These are phyloP conservation scores for Cabera pusaria DNA, from an alignment of 2,888 invertebrate genomes.

Conservation along the genomic window DNA sequence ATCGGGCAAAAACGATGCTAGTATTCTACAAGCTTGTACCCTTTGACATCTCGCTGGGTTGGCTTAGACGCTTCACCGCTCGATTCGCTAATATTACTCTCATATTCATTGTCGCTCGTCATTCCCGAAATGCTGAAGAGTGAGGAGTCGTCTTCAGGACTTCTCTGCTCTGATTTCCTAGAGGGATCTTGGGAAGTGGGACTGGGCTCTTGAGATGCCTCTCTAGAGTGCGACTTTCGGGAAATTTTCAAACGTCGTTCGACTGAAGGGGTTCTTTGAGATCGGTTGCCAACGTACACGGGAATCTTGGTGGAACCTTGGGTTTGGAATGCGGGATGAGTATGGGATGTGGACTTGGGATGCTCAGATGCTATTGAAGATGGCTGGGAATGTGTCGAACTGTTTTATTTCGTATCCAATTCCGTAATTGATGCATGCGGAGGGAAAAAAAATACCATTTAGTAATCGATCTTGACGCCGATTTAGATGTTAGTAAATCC, in stretches of 20 bases:
- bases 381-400: constrained; percentile 81
- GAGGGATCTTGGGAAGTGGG: constrained; percentile 74
- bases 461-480: constrained; percentile 35
- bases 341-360: constrained; percentile 75
- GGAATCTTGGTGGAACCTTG: constrained; percentile 89
- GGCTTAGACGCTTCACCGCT: constrained; percentile 76
- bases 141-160: constrained; percentile 81
- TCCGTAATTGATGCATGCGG: constrained; percentile 71
- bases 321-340: constrained; percentile 82
- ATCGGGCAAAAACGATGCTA: constrained; percentile 71
- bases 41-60: constrained; percentile 75
- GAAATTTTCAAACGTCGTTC: constrained; percentile 60
- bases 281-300: constrained; percentile 86
- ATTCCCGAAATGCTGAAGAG: constrained; percentile 83
- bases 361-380: constrained; percentile 77
- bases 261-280: constrained; percentile 81
- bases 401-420: constrained; percentile 59
- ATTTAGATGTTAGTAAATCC: constrained; percentile 46
- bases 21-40: constrained; percentile 79
- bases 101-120: constrained; percentile 83
- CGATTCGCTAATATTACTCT: constrained; percentile 80
- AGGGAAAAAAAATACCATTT: constrained; percentile 60
- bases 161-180: constrained; percentile 77
- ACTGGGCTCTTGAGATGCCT: constrained; percentile 72
- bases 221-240: constrained; percentile 64